Conservation (phyloP, 2,113 vertebrate species). For the Oplegnathus fasciatus region DNA sequence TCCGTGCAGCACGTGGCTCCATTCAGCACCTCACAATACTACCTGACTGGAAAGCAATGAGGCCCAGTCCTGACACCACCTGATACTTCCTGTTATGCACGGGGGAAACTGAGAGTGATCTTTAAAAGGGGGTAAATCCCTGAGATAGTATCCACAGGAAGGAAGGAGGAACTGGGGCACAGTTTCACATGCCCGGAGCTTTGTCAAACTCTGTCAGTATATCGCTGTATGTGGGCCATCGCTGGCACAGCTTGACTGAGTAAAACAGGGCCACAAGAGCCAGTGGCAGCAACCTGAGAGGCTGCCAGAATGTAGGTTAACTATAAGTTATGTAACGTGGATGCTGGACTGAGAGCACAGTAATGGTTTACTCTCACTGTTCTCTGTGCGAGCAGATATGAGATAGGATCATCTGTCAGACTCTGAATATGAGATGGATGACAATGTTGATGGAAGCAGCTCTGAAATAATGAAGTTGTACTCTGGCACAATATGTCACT, state of each 20-base stretch:
- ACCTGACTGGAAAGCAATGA: slow-evolving; percentile 8
- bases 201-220: slow-evolving; percentile 65
- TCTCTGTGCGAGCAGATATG: neutral
- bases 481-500: neutral
- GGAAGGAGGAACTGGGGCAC: slow-evolving; percentile 53
- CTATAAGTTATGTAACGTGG: slow-evolving; percentile 73
- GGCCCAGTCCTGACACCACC: neutral
- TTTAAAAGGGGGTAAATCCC: slow-evolving; percentile 27
- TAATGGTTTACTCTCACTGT: slow-evolving; percentile 34
- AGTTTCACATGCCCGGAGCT: slow-evolving; percentile 63
- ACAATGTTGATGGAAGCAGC: slow-evolving; percentile 15
- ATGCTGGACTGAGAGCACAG: slow-evolving; percentile 46
- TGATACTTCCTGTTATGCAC: slow-evolving; percentile 32
- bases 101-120: slow-evolving; percentile 17
- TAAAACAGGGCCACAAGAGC: slow-evolving; percentile 72
- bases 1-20: neutral
- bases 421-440: neutral
- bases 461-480: neutral
- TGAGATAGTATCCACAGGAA: slow-evolving; percentile 38
- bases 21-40: neutral
- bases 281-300: slow-evolving; percentile 77
- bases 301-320: slow-evolving; percentile 79
- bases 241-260: slow-evolving; percentile 62
- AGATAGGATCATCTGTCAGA: slow-evolving; percentile 17
- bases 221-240: slow-evolving; percentile 76